Evolutionary conservation across 1,140 invertebrate species (phyloP).

Genomic region (Amphibalanus amphitrite): DNA sequence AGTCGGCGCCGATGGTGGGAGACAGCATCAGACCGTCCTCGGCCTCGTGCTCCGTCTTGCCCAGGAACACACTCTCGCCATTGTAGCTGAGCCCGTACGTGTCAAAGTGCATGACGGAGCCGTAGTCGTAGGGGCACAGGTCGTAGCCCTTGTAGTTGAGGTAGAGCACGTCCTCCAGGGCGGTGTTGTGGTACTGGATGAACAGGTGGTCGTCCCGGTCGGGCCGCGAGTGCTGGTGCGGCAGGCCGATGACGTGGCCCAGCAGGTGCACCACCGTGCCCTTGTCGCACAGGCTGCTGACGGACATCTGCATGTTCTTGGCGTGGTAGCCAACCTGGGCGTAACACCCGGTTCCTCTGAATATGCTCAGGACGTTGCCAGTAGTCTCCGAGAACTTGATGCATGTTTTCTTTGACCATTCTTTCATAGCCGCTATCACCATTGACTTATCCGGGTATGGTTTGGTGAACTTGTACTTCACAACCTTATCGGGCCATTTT

Average conservation of each 20-base stretch:
- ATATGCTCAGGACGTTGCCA: background rate
- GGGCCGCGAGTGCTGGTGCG: slow-evolving; percentile 27
- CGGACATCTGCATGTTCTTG: background rate
- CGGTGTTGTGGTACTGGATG: slow-evolving; percentile 22
- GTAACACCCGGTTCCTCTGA: background rate
- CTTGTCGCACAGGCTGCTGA: background rate
- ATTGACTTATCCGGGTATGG: background rate
- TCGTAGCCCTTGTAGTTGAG: slow-evolving; percentile 12
- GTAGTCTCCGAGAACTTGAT: background rate
- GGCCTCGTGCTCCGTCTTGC: slow-evolving; percentile 7
- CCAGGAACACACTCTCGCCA: slow-evolving; percentile 34
- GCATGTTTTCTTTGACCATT: background rate
- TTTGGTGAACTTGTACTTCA: background rate
- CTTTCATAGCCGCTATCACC: background rate
- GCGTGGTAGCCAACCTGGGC: background rate
- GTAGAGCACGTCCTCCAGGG: slow-evolving; percentile 5
- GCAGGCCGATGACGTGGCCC: slow-evolving; percentile 26
- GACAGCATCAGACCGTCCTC: background rate
- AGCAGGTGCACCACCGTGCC: slow-evolving; percentile 24
- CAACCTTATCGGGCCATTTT: background rate
- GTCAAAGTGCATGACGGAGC: slow-evolving; percentile 19
- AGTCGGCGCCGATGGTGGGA: background rate
- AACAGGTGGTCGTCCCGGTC: slow-evolving; percentile 26
- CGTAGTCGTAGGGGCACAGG: slow-evolving; percentile 17
- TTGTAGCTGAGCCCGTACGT: slow-evolving; percentile 19